Percentiles rank a stretch among this genome's conserved stretches.
Evolutionary conservation across 2,888 invertebrate species (phyloP).

Genomic region (Nomada hirtipes): DNA sequence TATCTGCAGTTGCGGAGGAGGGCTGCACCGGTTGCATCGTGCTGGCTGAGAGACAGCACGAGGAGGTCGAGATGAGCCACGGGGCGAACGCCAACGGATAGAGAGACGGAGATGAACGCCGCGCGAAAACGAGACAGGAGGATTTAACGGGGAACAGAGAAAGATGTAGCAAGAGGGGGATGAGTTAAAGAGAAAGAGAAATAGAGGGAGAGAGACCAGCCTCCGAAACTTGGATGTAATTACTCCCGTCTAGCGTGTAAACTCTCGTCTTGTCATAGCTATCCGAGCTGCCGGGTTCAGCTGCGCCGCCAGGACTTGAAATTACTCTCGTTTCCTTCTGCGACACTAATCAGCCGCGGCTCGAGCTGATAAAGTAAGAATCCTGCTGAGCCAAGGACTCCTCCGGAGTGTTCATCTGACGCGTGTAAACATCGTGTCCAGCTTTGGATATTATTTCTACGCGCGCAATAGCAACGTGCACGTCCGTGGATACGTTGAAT

Average conservation of each 20-base stretch:
- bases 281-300: conserved; percentile 77
- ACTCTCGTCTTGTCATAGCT: conserved; percentile 80
- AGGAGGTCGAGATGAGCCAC: conserved; percentile 35
- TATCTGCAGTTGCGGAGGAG: conserved; percentile 58
- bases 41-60: conserved; percentile 48
- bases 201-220: conserved; percentile 64
- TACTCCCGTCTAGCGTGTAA: conserved; percentile 81
- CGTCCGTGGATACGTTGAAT: neutral
- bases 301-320: conserved; percentile 77
- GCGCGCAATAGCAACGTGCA: no score
- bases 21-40: conserved; percentile 55
- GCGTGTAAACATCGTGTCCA: conserved; percentile 9
- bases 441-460: neutral
- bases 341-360: conserved; percentile 80
- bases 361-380: conserved; percentile 75
- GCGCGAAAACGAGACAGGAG: conserved; percentile 10
- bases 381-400: conserved; percentile 53
- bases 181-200: conserved; percentile 26
- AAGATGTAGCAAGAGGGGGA: neutral
- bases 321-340: conserved; percentile 82
- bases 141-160: conserved; percentile 12
- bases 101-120: conserved; percentile 32
- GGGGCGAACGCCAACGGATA: conserved; percentile 41
- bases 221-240: conserved; percentile 83
- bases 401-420: conserved; percentile 5